Conservation (phyloP, 1,140 invertebrate species). For the Ganaspis sp. region DNA sequence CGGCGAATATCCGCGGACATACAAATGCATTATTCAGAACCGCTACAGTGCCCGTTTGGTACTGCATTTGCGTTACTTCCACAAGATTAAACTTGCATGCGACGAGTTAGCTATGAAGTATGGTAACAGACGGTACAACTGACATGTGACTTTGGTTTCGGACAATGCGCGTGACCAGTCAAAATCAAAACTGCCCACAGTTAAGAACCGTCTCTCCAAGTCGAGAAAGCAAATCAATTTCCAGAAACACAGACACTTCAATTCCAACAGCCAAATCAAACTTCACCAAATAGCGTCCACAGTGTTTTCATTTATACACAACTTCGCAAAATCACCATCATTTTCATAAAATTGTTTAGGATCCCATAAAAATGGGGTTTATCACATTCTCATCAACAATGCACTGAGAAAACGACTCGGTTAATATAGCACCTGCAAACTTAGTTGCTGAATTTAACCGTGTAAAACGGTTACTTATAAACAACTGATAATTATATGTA, state of each 20-base stretch:
- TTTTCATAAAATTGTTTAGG: no score
- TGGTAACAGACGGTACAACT: conserved; percentile 62
- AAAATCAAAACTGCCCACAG: not conserved
- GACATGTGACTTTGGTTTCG: conserved; percentile 64
- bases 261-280: not conserved
- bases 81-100: conserved; percentile 72
- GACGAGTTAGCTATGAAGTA: conserved; percentile 66
- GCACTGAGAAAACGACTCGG: no score
- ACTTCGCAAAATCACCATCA: no score
- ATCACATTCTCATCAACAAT: no score
- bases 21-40: conserved; percentile 69
- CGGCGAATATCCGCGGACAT: conserved; percentile 63
- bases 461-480: no score
- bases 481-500: no score
- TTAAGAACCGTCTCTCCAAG: not conserved
- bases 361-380: no score
- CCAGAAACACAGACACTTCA: not conserved
- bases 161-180: conserved; percentile 61
- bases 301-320: no score
- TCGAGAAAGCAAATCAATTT: not conserved
- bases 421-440: no score
- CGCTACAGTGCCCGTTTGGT: conserved; percentile 49
- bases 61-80: conserved; percentile 71
- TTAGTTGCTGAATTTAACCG: no score
- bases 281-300: no score